Evolutionary conservation across 2,113 vertebrate species (phyloP).

Genomic region (Brachypteracias leptosomus): DNA sequence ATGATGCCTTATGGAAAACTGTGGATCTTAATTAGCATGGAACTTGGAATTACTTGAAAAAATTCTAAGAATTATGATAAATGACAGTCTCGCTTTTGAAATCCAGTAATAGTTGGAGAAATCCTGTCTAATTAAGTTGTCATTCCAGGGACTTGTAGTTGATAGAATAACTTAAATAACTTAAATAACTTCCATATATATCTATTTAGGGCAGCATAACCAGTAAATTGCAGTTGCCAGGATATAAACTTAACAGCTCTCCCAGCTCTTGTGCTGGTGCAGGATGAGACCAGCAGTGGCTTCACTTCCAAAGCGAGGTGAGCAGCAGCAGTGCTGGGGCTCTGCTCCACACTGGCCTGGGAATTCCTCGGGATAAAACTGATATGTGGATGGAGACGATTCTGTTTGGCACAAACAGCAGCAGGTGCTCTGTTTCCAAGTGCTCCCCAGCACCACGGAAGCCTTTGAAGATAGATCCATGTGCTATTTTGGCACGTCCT

Average conservation of each 20-base stretch:
- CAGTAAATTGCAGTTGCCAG: not conserved
- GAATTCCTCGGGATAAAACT: not conserved
- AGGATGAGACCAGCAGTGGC: not conserved
- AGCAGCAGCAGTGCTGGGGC: not conserved
- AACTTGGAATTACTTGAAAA: not conserved
- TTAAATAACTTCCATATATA: not conserved
- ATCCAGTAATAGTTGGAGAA: not conserved
- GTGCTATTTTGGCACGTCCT: not conserved
- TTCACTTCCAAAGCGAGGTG: not conserved
- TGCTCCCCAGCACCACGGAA: not conserved
- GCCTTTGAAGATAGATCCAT: not conserved
- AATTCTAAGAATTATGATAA: not conserved
- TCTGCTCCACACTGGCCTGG: not conserved
- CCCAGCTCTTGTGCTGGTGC: not conserved
- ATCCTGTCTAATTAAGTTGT: not conserved
- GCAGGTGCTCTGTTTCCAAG: constrained; percentile 31
- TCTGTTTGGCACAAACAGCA: constrained; percentile 43
- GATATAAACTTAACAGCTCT: not conserved
- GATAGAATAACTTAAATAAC: not conserved
- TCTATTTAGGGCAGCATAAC: not conserved
- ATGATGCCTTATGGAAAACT: not conserved
- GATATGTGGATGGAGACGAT: not conserved
- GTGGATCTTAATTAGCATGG: not conserved
- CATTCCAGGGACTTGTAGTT: not conserved
- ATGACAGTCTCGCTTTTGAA: not conserved